Base-by-base conservation (phyloP, 2,797 vertebrate genomes). In the Spheniscus humboldti region DNA sequence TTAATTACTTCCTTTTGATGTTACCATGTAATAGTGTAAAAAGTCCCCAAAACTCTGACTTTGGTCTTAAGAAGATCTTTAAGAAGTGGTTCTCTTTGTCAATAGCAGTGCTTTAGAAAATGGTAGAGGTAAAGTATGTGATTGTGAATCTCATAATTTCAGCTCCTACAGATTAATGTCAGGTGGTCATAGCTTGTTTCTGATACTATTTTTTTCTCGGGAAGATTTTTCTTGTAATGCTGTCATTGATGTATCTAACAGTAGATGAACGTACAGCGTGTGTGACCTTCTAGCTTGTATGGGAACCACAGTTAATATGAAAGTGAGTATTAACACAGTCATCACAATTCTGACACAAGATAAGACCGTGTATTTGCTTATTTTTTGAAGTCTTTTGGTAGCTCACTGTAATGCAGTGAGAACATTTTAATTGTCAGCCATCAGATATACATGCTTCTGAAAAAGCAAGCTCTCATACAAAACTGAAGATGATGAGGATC, bases 221-320 rank as follows among this genome's bases (percentile, higher is more conserved):
- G 35, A 60, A 28, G 41, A 12, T n/a, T 81, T 53, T 74, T 50
- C 56, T 25, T 64, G 33, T 47, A 13, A 1, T 30, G 67, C 67
- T 83, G 31, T 41, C 6, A 4, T 24, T 33, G 47, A 10, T 43
- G 63, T 33, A 6, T 56, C 28, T 72, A 5, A 17, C 45, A 25
- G 73, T 16, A 69, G 64, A 7, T 0, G 5, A 10, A 14, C 3
- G 2, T n/a, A 30, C 30, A 1, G 11, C 23, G 22, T 35, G 53
- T 0, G 3, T 15, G 53, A 2, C 43, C 16, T 69, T 63, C 33
- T 24, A 53, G 33, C 57, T 72, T 2, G 0, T 18, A 6, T 17
- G 39, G n/a, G 30, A 84, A 4, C 9, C 60, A 50, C 43, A 17
- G 10, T 35, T 41, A 14, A 3, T 1, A 5, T 24, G 39, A 4